Base-by-base conservation (phyloP, 2,113 vertebrate genomes). In the Parus major region DNA sequence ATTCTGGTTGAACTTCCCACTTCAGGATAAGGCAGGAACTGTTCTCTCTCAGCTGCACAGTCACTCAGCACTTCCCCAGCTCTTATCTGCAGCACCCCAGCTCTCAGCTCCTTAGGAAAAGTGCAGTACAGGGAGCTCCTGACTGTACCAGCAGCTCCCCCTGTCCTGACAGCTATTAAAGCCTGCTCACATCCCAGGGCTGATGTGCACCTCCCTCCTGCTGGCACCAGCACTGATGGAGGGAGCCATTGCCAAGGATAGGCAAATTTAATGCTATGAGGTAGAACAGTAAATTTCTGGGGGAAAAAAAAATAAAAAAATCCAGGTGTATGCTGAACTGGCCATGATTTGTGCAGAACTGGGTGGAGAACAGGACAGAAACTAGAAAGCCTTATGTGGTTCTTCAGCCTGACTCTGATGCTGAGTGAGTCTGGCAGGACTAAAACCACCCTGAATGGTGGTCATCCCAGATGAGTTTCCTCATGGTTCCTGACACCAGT, bases 21-120 rank as follows among this genome's bases (percentile, higher is more conserved):
- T 96, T 88, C 76, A 90, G 93, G 87, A 97, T 95, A 96, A 97
- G 79, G 82, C 75, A 93, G 85, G 21, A 86, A 42, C 94, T 96
- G 94, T 78, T 97, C 90, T 96, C 82, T 95, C 87, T 94, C 95
- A 96, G 65, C 77, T 90, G 60, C 76, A 93, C 79, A 86, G 93
- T 79, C 95, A 96, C 90, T 88, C 92, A 96, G 36, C 94, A 93
- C 90, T 95, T 94, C n/a, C 31, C 60, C 10, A 2, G 56, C 69
- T 94, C 72, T 84, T 93, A 78, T 96, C 88, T 90, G 64, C 57
- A 83, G 55, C 1, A 4, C 50, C 59, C 70, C 35, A 72, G 84
- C 90, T 88, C 94, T 86, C 82, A 82, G 44, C 88, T 94, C 76
- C 79, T 80, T 29, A 60, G 93, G 76, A 52, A 88, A 94, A 94